Base-by-base conservation (phyloP, 2,888 invertebrate genomes). In the Hoplodrina blanda region DNA sequence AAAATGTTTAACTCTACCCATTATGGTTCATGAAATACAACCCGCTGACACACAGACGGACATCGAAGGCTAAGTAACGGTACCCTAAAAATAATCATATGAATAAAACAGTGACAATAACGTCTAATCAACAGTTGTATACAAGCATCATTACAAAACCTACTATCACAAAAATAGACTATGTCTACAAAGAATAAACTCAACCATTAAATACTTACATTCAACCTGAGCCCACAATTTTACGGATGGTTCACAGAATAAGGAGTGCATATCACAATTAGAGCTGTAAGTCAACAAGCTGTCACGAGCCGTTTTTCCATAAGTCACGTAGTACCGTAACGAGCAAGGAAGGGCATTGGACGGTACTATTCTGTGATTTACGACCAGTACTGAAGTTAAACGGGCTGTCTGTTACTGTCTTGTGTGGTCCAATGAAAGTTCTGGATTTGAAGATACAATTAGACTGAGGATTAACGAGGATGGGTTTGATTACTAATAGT, bases 311-410 rank as follows among this genome's bases (percentile, higher is more conserved):
- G 82, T 88, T 89, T 88, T 89, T 86, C 84, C 87, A 89, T 89
- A 88, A 86, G 89, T 89, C 88, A 90, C 89, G 89, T 89, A 85
- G 85, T 73, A 83, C 83, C 85, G 85, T 88, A 88, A 89, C 81
- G 81, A 83, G 78, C 73, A 69, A 57, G 66, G 78, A 84, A 81
- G 85, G 85, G 80, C 82, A 78, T 81, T 70, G 71, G 73, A 65
- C 73, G 76, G 76, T 57, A 76, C 61, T 83, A 83, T 84, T 83
- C 84, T 85, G 81, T 79, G 76, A 84, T 84, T 83, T 79, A 83
- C 76, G 72, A 73, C 61, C 64, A 68, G 62, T 61, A 73, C 78
- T 74, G 71, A 73, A 75, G 70, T 73, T 76, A 78, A 81, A 81
- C 70, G 61, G 63, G 50, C 44, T 81, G 71, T 73, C 81, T 83